Evolutionary conservation across 2,888 invertebrate genomes (phyloP), one percentile per base, ranked within the genome.

Genomic region (Parnassius orleans): DNA sequence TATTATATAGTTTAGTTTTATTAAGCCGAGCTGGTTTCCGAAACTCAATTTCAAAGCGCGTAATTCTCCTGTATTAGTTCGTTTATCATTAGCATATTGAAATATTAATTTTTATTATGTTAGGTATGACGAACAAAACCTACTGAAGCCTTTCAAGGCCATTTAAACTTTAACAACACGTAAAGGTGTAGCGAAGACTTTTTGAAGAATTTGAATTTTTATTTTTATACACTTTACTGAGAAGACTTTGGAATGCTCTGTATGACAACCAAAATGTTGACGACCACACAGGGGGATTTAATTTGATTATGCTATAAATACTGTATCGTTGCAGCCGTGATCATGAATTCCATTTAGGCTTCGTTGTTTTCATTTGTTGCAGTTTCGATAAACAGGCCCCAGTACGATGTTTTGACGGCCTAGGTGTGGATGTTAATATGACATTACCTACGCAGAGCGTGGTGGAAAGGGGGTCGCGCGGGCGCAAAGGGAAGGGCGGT

Each of bases 371-470:
- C 80, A 82, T 82, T 84, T 79, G 74, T 77, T 79, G 78, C 76
- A 76, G 79, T 79, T 80, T 83, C 79, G 83, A 84, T 83, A 80
- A 84, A 83, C 79, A 80, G 58, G 54, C 77, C 76, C 69, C 72
- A 72, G 74, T 73, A 76, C 78, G 79, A 83, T 86, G 85, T 89
- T 90, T 89, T 90, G 90, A 90, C 89, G 89, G 88, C 76, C 77
- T 75, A 79, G 81, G 75, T 78, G 84, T 81, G 84, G 88, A 88
- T 87, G 90, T 84, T 90, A 90, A 90, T 90, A 84, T 90, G 87
- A 88, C 90, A 90, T 90, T 88, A 87, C 84, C 72, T 64, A 68
- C 65, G 63, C 66, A 48, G 65, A 73, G 69, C 63, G 74, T 69
- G 68, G 64, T 63, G 68, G 50, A 33, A 69, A 59, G 68, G 67